Base-by-base conservation (phyloP, 1,140 invertebrate genomes). In the Lepidurus packardi region DNA sequence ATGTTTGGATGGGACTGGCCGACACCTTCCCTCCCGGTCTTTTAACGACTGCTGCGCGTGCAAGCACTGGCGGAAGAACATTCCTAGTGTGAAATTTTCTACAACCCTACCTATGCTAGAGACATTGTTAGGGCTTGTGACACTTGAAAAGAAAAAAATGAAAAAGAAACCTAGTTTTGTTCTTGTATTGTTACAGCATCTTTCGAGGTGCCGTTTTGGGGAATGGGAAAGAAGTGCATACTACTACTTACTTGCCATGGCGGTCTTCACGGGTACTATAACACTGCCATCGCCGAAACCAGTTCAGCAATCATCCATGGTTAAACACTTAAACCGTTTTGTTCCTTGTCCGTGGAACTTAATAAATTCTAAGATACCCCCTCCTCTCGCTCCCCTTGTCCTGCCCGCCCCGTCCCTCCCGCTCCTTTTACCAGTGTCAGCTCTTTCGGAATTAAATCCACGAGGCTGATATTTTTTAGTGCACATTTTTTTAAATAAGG, bases 251-350 rank as follows among this genome's bases (percentile, higher is more conserved):
- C 53, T 65, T 7, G 53, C 53, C 34, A 21, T 21, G 53, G 16
- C 53, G 53, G 53, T 65, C 53, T 65, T 65, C 53, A 65, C 53
- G 53, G 53, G 53, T 65, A 65, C 53, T 21, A 21, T 65, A 65
- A 65, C 53, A 65, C 53, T 65, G 53, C 53, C 53, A 65, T 65
- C 53, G 53, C 53, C 53, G 53, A 65, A 13, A 65, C 53, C 16
- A 21, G 16, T 65, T 65, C 8, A 65, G 53, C 53, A 65, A 65
- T 65, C 53, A 65, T 65, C 16, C 53, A 65, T 65, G 53, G 53
- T 65, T 65, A 65, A 34, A 34, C 53, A 65, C 21, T 65, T 21
- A 13, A 65, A 65, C 21, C 16, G 53, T 65, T 65, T 65, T 65
- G 53, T 65, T 65, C 53, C 53, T 65, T 65, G 53, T 21, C 53